Evolutionary conservation across 2,797 vertebrate genomes (phyloP).

Genomic region (Pelodytes ibericus): DNA sequence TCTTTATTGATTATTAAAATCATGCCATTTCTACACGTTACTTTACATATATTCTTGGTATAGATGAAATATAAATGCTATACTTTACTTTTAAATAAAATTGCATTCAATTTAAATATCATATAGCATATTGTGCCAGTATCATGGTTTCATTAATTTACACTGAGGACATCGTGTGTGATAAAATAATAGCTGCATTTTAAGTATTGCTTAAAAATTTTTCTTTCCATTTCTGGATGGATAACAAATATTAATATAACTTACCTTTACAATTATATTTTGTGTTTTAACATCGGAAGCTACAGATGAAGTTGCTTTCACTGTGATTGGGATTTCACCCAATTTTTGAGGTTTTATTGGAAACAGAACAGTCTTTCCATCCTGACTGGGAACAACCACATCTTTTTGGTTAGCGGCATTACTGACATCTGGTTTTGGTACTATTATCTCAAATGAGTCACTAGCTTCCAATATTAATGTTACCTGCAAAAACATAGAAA

Average conservation of each 20-base stretch:
- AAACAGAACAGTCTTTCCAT: slow-evolving; percentile 62
- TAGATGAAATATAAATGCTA: too few relatives aligned
- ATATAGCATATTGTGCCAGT: too few relatives aligned
- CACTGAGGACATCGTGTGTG: too few relatives aligned
- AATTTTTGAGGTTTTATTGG: slow-evolving; percentile 62
- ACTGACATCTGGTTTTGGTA: slow-evolving; percentile 37
- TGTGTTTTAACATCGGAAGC: slow-evolving; percentile 61
- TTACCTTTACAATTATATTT: slow-evolving; percentile 64
- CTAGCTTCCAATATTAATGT: slow-evolving; percentile 64
- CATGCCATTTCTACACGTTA: too few relatives aligned
- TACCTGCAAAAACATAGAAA: slow-evolving; percentile 59
- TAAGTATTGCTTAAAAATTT: too few relatives aligned
- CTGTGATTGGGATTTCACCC: slow-evolving; percentile 67
- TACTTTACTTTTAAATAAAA: too few relatives aligned
- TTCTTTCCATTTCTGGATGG: too few relatives aligned
- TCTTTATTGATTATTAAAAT: too few relatives aligned
- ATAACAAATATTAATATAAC: neutral
- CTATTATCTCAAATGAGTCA: slow-evolving; percentile 65
- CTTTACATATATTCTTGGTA: too few relatives aligned
- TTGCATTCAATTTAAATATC: too few relatives aligned
- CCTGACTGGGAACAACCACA: slow-evolving; percentile 60
- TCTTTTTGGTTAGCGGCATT: slow-evolving; percentile 55
- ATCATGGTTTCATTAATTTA: too few relatives aligned
- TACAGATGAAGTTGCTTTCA: slow-evolving; percentile 63
- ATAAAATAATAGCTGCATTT: too few relatives aligned